Base-by-base conservation (phyloP, 2,797 vertebrate species). In the Siniperca scherzeri region DNA sequence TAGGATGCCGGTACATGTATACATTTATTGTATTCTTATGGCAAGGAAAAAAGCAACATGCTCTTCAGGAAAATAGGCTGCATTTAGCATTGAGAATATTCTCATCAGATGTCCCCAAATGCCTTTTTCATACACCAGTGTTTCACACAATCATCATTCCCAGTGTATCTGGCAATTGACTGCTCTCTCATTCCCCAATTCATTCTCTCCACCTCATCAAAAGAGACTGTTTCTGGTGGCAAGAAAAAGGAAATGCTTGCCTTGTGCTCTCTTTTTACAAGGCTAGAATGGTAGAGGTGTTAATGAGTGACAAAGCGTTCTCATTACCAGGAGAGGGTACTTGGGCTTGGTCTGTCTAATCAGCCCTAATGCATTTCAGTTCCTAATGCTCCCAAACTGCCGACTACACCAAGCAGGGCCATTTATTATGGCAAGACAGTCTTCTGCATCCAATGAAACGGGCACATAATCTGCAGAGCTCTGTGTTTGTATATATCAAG, bases 251-350 rank as follows among this genome's bases (percentile, higher is more conserved):
- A 91, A 88, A 91, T 83, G 75, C 75, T 68, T 62, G 57, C 77
- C 77, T 77, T 55, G 72, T 79, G 72, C 72, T 74, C 78, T 80
- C 73, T 84, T 64, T 70, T 81, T 71, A 52, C 81, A 68, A 85
- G 83, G 74, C 86, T 79, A 62, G 74, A 88, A 78, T 67, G 83
- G 74, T 66, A n/a, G 84, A 89, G 65, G 89, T 89, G 87, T 91
- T 95, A 96, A 95, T 93, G 92, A 94, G 90, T 94, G 91, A 95
- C 92, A 95, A 95, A 95, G 91, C 81, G 77, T 90, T 95, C 88
- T 93, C 94, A 95, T 95, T 95, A 95, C 91, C 81, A 87, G 78
- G 85, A 92, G 93, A 93, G 90, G 91, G 87, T 92, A 89, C 93
- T 93, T 83, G 78, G 90, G 84, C 81, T 80, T 59, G 87, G 84